Conservation (phyloP, 2,888 invertebrate genomes). For the Pimpla rufipes region DNA sequence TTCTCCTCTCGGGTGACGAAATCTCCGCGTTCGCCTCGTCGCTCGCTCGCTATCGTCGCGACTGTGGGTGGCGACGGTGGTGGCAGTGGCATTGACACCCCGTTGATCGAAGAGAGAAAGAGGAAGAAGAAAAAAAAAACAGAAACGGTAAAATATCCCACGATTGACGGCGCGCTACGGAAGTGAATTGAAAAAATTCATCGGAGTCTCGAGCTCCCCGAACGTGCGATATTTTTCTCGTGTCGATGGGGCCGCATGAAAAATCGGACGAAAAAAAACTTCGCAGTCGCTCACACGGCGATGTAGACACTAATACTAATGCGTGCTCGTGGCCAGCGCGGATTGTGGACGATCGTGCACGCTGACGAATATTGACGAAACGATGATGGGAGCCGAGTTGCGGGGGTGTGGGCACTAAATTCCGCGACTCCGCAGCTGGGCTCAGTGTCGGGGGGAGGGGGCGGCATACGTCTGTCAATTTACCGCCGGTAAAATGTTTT, state of each 20-base stretch:
- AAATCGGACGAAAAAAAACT: neutral
- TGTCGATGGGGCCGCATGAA: neutral
- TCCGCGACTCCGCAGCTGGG: neutral
- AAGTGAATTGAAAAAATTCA: no score
- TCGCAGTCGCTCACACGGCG: neutral
- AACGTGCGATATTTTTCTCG: neutral
- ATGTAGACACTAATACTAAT: conserved; percentile 17
- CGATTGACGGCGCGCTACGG: no score
- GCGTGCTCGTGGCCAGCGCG: conserved; percentile 9
- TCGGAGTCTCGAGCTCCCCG: no score
- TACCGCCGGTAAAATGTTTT: neutral
- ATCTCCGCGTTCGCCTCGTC: neutral
- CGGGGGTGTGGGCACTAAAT: conserved; percentile 25
- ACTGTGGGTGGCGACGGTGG: neutral
- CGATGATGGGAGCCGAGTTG: conserved; percentile 13
- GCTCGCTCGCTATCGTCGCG: neutral
- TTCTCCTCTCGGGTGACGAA: neutral
- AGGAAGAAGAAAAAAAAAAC: no score
- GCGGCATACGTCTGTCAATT: neutral
- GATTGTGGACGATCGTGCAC: conserved; percentile 15
- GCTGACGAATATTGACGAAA: conserved; percentile 62
- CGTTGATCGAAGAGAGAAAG: no score
- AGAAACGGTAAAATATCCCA: no score
- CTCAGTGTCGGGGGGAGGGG: neutral
- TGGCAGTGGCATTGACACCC: conserved; percentile 2